Base-by-base conservation (phyloP, 2,888 invertebrate genomes). In the Ophioninae sp. region DNA sequence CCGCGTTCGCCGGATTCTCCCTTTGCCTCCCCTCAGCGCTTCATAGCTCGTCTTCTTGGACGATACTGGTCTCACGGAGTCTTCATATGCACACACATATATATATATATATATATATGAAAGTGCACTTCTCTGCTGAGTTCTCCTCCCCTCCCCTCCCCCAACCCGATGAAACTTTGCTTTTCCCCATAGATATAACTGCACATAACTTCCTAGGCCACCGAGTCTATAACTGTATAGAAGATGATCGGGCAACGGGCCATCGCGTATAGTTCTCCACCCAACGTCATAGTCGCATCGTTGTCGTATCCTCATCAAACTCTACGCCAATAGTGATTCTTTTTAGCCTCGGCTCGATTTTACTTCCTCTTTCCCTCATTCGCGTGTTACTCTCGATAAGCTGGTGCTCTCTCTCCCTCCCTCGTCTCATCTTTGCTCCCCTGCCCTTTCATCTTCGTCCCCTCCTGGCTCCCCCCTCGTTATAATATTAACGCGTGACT, bases 401-500 rank as follows among this genome's bases (percentile, higher is more conserved):
- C 72, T 67, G 72, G 39, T 17, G 17, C 61, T 59, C 70, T 39
- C 70, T 72, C 69, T 70, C 74, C 44, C 44, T 44, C 44, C 44
- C 44, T 44, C 41, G 10, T 2, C 41, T 41, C 13, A 44, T 44
- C 10, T 13, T 44, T 44, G 44, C 44, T 10, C 44, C 44, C 44
- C 44, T 44, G 44, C 44, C 44, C 50, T 39, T 41, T 37, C 67
- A 2, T 44, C 44, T 44, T 56, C 67, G n/a, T n/a, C 21, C 67
- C 30, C 30, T 3, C 30, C 3, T 3, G 41, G 10, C 59, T 41
- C 23, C 21, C 64, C 44, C 44, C 67, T 84, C 84, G 81, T 84
- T 84, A 81, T 84, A 78, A 84, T 81, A 84, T 84, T 84, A 84
- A 84, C 84, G 84, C 84, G 84, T 84, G 84, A 84, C 81, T 84